These are phyloP conservation scores for Coregonus suidteri DNA, from an alignment of 2,797 vertebrate genomes.

Conservation along the genomic window DNA sequence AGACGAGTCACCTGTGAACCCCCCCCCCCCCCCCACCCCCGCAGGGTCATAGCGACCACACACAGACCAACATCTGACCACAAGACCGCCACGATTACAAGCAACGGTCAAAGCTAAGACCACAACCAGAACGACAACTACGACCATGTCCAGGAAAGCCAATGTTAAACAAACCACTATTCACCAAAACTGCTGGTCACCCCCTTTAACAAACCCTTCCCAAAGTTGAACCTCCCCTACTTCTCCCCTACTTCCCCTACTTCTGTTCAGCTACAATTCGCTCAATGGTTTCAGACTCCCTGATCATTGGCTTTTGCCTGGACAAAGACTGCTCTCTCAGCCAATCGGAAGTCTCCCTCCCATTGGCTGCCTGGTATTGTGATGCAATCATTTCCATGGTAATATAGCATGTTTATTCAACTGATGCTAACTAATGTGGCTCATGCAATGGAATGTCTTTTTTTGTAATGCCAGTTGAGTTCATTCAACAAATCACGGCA, in stretches of 20 bases:
- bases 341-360: constrained; percentile 5
- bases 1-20: background rate
- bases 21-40: background rate
- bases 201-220: background rate
- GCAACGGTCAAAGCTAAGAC: background rate
- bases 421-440: too few relatives aligned
- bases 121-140: background rate
- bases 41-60: too few relatives aligned
- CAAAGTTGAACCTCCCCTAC: constrained; percentile 9
- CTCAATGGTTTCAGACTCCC: background rate
- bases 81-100: too few relatives aligned
- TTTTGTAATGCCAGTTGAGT: too few relatives aligned
- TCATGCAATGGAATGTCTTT: too few relatives aligned
- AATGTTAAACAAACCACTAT: background rate
- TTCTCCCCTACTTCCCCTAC: too few relatives aligned
- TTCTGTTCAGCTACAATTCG: too few relatives aligned
- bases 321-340: constrained; percentile 12
- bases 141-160: constrained; percentile 5
- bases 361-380: too few relatives aligned
- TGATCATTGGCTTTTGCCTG: constrained; percentile 4
- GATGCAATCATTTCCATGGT: too few relatives aligned
- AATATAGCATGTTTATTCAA: too few relatives aligned
- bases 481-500: too few relatives aligned
- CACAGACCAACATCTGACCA: background rate
- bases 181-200: constrained; percentile 3